A percentile compares a stretch with the other conserved stretches of the same genome.
Evolutionary conservation across 2,888 invertebrate genomes (phyloP).

Genomic region (Orthonevra nobilis): DNA sequence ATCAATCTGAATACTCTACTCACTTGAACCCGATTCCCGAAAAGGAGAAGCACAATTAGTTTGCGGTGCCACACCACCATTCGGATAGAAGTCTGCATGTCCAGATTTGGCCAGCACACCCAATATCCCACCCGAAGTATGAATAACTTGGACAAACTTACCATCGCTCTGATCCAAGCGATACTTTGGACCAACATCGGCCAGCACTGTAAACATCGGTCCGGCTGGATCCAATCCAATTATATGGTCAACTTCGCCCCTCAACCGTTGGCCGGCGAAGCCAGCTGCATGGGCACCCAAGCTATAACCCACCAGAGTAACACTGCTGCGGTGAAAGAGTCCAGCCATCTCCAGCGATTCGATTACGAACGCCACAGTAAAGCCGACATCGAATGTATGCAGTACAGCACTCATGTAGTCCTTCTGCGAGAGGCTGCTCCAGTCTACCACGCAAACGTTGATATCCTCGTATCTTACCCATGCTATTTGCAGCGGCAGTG

Average conservation of each 20-base stretch:
- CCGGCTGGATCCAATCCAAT: constrained; percentile 80
- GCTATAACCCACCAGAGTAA: constrained; percentile 78
- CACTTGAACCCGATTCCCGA: constrained; percentile 77
- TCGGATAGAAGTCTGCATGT: constrained; percentile 79
- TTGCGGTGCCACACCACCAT: constrained; percentile 78
- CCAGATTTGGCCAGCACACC: constrained; percentile 77
- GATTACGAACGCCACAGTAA: constrained; percentile 78
- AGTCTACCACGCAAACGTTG: constrained; percentile 79
- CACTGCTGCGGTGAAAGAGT: constrained; percentile 75
- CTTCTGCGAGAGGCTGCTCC: constrained; percentile 77
- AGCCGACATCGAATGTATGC: constrained; percentile 78
- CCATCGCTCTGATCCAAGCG: constrained; percentile 77
- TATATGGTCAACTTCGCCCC: constrained; percentile 77
- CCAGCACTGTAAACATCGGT: constrained; percentile 78
- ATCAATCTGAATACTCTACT: constrained; percentile 72
- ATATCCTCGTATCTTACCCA: constrained; percentile 76
- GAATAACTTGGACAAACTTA: constrained; percentile 78
- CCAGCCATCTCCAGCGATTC: constrained; percentile 75
- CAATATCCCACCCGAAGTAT: constrained; percentile 78
- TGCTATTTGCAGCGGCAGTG: constrained; percentile 70
- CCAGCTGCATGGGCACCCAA: constrained; percentile 79
- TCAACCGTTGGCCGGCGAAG: constrained; percentile 76
- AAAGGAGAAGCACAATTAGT: constrained; percentile 76
- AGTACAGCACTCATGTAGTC: constrained; percentile 77
- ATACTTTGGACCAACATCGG: constrained; percentile 75